Conservation (phyloP, 1,140 invertebrate genomes). For the Temnothorax nylanderi region DNA sequence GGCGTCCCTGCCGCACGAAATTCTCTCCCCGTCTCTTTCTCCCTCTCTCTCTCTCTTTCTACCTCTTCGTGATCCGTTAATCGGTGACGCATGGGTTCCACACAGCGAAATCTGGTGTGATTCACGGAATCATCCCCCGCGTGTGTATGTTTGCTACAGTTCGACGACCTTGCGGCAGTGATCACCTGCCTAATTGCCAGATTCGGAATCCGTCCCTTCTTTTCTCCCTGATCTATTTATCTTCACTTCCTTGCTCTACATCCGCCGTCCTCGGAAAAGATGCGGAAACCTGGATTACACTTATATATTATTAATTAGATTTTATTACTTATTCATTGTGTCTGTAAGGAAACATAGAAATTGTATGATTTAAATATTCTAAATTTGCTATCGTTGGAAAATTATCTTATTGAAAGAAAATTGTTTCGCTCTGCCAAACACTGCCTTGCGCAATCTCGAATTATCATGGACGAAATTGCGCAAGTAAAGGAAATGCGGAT, state of each 20-base stretch:
- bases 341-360: neutral
- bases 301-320: neutral
- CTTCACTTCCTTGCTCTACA: neutral
- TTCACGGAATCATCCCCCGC: conserved; percentile 65
- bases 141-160: neutral
- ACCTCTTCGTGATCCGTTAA: conserved; percentile 40
- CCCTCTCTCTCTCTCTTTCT: neutral
- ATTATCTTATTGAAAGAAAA: neutral
- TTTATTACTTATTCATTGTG: neutral
- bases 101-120: conserved; percentile 44
- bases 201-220: conserved; percentile 21
- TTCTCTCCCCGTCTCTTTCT: neutral
- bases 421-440: neutral
- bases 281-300: neutral
- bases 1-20: conserved; percentile 7
- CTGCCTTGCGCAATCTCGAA: neutral
- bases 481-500: neutral
- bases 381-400: neutral
- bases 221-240: neutral
- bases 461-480: neutral
- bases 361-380: neutral
- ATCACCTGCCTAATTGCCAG: conserved; percentile 22
- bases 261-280: neutral
- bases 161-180: neutral
- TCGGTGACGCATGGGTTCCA: conserved; percentile 66